Evolutionary conservation across 2,797 vertebrate genomes (phyloP).

Genomic region (Martes flavigula): DNA sequence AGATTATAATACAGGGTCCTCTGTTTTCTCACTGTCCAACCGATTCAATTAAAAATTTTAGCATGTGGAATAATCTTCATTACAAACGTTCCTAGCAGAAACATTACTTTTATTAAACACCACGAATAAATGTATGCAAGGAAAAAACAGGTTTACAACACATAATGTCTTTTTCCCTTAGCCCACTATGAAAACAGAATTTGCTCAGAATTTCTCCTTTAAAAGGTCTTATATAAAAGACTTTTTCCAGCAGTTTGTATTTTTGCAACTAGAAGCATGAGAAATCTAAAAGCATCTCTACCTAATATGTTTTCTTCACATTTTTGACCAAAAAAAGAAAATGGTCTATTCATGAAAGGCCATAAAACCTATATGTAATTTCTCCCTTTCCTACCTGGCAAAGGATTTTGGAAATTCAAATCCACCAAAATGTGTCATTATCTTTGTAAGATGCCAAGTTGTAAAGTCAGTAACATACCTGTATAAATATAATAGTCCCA

Average conservation of each 20-base stretch:
- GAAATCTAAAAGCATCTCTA: slow-evolving; percentile 39
- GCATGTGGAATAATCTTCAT: not conserved
- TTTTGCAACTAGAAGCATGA: slow-evolving; percentile 46
- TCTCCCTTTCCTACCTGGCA: slow-evolving; percentile 66
- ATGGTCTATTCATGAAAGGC: slow-evolving; percentile 58
- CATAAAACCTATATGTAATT: slow-evolving; percentile 57
- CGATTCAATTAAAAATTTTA: slow-evolving; percentile 7
- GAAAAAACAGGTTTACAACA: slow-evolving; percentile 16
- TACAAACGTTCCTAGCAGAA: slow-evolving; percentile 31
- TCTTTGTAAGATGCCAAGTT: slow-evolving; percentile 60
- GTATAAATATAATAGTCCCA: slow-evolving; percentile 38
- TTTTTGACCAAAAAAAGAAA: slow-evolving; percentile 61
- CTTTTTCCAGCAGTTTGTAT: slow-evolving; percentile 16
- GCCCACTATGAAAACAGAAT: not conserved
- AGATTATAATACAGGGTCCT: not conserved
- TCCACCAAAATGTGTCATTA: slow-evolving; percentile 60
- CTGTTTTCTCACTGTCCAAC: slow-evolving; percentile 5
- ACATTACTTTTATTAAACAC: slow-evolving; percentile 5
- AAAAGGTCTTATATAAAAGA: slow-evolving; percentile 32
- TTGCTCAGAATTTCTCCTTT: slow-evolving; percentile 37
- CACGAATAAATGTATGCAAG: not conserved
- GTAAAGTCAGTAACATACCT: slow-evolving; percentile 55
- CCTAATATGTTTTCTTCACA: slow-evolving; percentile 46
- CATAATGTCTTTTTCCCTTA: not conserved
- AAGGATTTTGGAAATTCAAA: slow-evolving; percentile 56